Conservation (phyloP, 2,797 vertebrate genomes). For the Cynodonichthys magdalenae region DNA sequence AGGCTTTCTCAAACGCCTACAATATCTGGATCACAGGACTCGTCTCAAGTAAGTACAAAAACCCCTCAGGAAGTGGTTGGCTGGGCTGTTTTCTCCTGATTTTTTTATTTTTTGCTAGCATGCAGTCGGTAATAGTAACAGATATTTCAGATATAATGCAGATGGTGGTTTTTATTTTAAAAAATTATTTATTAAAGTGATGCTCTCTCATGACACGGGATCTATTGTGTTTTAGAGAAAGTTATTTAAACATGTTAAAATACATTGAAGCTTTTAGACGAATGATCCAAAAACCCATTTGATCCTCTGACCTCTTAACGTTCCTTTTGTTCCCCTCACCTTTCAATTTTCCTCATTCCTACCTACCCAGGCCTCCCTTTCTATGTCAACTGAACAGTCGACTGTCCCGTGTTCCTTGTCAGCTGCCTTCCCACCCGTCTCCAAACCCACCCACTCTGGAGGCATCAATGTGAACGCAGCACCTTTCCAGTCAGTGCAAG, state of each 20-base stretch:
- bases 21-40: constrained; percentile 89
- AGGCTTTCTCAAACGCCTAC: constrained; percentile 88
- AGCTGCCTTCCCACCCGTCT: constrained; percentile 92
- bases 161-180: not conserved
- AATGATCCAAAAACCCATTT: constrained; percentile 15
- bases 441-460: constrained; percentile 95
- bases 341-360: constrained; percentile 38
- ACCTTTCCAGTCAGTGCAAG: constrained; percentile 99
- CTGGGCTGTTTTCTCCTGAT: not conserved
- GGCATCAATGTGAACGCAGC: constrained; percentile 99
- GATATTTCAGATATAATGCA: constrained; percentile 4
- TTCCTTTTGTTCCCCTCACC: constrained; percentile 39
- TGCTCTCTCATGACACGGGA: not conserved
- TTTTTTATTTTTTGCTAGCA: not conserved
- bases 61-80: constrained; percentile 3
- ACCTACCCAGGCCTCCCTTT: constrained; percentile 86
- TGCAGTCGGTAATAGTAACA: not conserved
- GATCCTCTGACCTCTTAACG: constrained; percentile 23
- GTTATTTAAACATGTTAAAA: not conserved
- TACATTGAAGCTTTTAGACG: constrained; percentile 9
- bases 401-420: constrained; percentile 89
- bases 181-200: not conserved
- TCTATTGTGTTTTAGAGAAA: constrained; percentile 1
- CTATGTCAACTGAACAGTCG: constrained; percentile 90
- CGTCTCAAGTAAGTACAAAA: constrained; percentile 85